phyloP scores from a whole-genome alignment of 2,113 vertebrate genomes.

The Arenaria interpres region DNA sequence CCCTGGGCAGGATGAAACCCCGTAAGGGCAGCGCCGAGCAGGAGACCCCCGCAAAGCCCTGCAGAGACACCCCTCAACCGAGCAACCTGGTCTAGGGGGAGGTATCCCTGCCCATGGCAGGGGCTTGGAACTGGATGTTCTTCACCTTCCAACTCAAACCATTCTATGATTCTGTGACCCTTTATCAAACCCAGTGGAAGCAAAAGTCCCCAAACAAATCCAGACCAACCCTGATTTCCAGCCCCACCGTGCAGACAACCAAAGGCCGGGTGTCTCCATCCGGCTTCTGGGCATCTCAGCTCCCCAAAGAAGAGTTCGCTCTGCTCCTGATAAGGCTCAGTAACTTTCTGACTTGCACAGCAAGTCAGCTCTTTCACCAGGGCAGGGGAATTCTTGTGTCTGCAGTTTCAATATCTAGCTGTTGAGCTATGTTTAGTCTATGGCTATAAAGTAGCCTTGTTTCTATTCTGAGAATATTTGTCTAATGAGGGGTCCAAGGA shows the following conservation, averaged over 20 bases:
- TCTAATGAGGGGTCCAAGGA: constrained; percentile 4
- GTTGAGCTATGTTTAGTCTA: constrained; percentile 55
- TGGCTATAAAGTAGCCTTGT: constrained; percentile 12
- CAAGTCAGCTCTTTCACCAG: background rate
- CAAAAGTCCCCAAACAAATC: background rate
- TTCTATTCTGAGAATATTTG: constrained; percentile 51
- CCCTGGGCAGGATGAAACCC: background rate
- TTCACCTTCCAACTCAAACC: background rate
- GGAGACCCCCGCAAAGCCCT: accelerated
- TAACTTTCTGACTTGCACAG: background rate
- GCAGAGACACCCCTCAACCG: background rate
- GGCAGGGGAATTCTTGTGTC: constrained; percentile 9
- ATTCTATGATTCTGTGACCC: background rate
- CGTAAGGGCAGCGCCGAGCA: accelerated
- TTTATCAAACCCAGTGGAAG: background rate
- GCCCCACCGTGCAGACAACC: accelerated
- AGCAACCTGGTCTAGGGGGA: background rate
- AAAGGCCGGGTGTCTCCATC: background rate
- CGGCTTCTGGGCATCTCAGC: background rate
- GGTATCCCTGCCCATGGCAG: background rate
- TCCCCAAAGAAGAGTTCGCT: background rate
- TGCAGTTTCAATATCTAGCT: background rate
- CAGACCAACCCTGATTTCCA: background rate
- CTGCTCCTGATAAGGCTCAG: background rate
- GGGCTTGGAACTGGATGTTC: background rate